Evolutionary conservation across 2,797 vertebrate genomes (phyloP), one percentile per base, ranked within the genome.

Genomic region (Muraenolepis orangiensis): DNA sequence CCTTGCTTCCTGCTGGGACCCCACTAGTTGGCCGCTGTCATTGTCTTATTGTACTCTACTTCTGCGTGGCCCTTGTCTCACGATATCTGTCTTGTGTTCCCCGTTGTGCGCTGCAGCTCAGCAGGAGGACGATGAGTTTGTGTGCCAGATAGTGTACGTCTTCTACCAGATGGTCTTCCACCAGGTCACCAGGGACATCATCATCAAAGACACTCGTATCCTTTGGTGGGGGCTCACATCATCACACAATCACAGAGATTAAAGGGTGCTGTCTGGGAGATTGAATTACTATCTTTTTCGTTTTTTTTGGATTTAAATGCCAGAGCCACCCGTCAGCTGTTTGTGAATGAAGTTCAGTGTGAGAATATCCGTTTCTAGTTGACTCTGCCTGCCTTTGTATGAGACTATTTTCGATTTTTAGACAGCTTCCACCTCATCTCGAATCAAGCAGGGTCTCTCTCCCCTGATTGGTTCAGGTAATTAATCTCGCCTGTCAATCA

Each of bases 81-180:
- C 4, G 1, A 13, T 14, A 13, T 13, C 7, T 71, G 31, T 51
- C 46, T 71, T 72, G 26, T 23, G 13, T 5, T 26, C 38, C 38
- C 36, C 42, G 3, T 61, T 82, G 76, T n/a, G 72, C 26, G 20
- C 89, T 88, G 70, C 86, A 97, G 96, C 94, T 89, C 94, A 95
- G 71, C 96, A 98, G 82, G 95, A 97, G 85, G 96, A 98, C 23
- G 96, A 98, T 76, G 97, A 98, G 85, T 98, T 98, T 91, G 97
- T 98, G 46, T 98, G 96, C 91, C 96, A 98, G 87, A 98, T 98
- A 69, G 93, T 96, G 29, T 98, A 96, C 77, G 95, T 98, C 10
- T 98, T 98, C 91, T 98, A 97, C 86, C 96, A 97, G 90, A 97
- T 98, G 96, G 96, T 97, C 75, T 97, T 97, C 83, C 96, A 98